phyloP scores from a whole-genome alignment of 2,113 vertebrate species.

The Xiphophorus maculatus region DNA sequence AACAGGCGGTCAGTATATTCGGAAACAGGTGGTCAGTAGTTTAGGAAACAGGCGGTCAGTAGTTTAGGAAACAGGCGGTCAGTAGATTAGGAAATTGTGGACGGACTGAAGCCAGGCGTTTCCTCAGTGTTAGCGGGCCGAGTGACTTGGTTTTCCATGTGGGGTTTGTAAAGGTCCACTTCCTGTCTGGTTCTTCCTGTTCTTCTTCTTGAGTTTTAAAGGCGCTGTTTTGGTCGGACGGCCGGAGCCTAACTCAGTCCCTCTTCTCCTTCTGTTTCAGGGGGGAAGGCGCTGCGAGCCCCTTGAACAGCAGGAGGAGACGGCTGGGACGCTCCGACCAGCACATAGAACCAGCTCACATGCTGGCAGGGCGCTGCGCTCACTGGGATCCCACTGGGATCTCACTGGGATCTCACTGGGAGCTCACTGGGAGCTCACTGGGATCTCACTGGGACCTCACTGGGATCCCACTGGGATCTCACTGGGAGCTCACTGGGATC shows the following conservation, averaged over 20 bases:
- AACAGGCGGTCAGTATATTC: no score
- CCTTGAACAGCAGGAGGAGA: conserved; percentile 85
- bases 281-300: conserved; percentile 81
- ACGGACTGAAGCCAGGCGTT: background rate
- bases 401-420: no score
- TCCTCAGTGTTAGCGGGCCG: background rate
- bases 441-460: no score
- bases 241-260: conserved; percentile 79
- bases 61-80: no score
- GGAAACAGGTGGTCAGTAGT: no score
- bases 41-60: no score
- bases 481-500: no score
- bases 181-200: conserved; percentile 35
- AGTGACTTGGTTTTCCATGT: background rate
- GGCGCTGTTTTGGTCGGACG: conserved; percentile 64
- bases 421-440: no score
- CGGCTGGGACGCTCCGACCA: conserved; percentile 61
- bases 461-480: no score
- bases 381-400: no score
- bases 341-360: conserved; percentile 21
- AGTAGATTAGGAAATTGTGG: no score
- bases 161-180: background rate
- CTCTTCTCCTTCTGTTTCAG: conserved; percentile 87
- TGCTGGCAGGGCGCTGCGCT: conserved; percentile 1
- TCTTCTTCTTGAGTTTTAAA: conserved; percentile 60